Conservation (phyloP, 2,888 invertebrate species). For the Lasioglossum pauxillum region DNA sequence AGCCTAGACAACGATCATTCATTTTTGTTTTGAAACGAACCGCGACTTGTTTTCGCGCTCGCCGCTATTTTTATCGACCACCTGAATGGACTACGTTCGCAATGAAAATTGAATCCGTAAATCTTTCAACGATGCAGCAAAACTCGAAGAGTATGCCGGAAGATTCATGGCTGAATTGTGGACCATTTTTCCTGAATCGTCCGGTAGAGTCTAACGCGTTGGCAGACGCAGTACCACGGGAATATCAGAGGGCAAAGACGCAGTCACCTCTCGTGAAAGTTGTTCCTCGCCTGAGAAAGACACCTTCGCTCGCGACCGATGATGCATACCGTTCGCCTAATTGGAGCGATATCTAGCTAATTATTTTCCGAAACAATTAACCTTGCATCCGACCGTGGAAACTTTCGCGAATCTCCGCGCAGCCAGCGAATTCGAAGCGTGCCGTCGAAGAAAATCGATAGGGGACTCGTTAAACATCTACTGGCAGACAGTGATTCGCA, state of each 20-base stretch:
- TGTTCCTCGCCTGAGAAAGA: constrained; percentile 41
- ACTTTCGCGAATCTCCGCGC: constrained; percentile 20
- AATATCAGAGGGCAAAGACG: constrained; percentile 14
- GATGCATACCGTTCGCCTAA: constrained; percentile 32
- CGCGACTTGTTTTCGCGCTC: too few relatives aligned
- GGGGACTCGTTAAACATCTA: constrained; percentile 8
- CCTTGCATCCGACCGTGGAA: constrained; percentile 6
- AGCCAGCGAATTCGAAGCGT: not conserved
- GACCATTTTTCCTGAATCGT: not conserved
- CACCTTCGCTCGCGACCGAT: constrained; percentile 41
- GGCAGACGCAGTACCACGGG: not conserved
- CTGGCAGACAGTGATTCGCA: not conserved
- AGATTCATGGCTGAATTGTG: not conserved
- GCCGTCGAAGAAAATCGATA: constrained; percentile 40
- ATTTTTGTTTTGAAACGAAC: constrained; percentile 67
- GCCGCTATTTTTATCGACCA: too few relatives aligned
- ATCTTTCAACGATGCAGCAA: not conserved
- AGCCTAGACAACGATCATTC: constrained; percentile 65
- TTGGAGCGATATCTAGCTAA: constrained; percentile 28
- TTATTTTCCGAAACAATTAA: constrained; percentile 44
- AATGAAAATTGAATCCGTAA: not conserved
- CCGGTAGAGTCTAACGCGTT: not conserved
- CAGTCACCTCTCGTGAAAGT: constrained; percentile 42
- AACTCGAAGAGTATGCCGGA: not conserved
- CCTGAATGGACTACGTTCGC: not conserved